phyloP scores from a whole-genome alignment of 2,113 vertebrate genomes.

The Climacteris rufus region DNA sequence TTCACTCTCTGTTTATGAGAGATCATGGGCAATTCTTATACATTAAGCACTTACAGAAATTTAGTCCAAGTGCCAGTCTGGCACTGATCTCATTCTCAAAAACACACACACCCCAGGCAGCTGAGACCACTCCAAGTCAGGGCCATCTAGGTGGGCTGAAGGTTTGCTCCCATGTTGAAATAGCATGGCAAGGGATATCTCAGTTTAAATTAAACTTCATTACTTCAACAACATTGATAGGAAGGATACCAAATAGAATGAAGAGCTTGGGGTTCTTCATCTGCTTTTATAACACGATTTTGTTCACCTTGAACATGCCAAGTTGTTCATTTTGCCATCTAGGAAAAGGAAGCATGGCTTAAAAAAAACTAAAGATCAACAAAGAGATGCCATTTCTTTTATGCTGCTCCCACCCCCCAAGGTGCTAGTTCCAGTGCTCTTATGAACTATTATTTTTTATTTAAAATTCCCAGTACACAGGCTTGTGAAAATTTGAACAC shows the following conservation, averaged over 20 bases:
- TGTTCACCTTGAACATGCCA: not conserved
- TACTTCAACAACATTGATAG: not conserved
- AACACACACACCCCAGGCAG: not conserved
- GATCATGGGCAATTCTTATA: not conserved
- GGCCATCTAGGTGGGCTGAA: not conserved
- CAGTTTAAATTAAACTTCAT: not conserved
- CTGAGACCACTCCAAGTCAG: not conserved
- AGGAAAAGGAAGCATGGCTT: not conserved
- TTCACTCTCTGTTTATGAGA: not conserved
- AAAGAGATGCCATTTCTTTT: not conserved
- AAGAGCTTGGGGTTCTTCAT: not conserved
- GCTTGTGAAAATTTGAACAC: not conserved
- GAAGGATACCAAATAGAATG: not conserved
- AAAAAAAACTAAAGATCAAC: not conserved
- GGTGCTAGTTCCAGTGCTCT: not conserved
- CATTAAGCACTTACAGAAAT: not conserved
- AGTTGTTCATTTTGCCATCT: not conserved
- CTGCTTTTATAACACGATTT: not conserved
- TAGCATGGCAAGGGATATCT: not conserved
- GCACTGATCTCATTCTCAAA: not conserved
- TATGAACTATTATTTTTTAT: not conserved
- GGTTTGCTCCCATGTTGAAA: not conserved
- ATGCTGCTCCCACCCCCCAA: not conserved
- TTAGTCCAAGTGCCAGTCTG: not conserved
- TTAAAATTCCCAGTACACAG: not conserved